Evolutionary conservation across 2,888 invertebrate genomes (phyloP).

Genomic region (Plebejus anna): DNA sequence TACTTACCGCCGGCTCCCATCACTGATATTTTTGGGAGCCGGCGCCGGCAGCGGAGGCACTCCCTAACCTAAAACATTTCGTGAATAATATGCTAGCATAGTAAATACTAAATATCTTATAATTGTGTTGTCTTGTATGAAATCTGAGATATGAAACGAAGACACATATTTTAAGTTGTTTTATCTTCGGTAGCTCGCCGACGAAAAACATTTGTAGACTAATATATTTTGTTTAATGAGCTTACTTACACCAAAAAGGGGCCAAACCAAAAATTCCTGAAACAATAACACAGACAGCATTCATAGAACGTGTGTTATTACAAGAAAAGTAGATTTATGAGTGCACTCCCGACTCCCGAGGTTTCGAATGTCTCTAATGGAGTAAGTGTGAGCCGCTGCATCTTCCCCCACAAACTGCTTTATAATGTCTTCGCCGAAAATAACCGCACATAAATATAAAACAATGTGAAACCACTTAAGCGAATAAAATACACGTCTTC

Average conservation of each 20-base stretch:
- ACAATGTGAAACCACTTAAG: constrained; percentile 81
- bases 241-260: not conserved
- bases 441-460: constrained; percentile 80
- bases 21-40: no score
- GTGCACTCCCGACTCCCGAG: constrained; percentile 75
- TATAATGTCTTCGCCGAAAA: constrained; percentile 77
- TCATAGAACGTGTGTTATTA: constrained; percentile 65
- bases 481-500: constrained; percentile 79
- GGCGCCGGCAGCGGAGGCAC: no score
- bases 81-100: no score
- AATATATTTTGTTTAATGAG: constrained; percentile 19
- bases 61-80: no score
- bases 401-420: constrained; percentile 79
- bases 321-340: constrained; percentile 76
- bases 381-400: constrained; percentile 74
- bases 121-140: not conserved
- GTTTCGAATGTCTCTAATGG: constrained; percentile 79
- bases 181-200: not conserved
- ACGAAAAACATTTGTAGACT: not conserved
- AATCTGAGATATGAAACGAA: not conserved
- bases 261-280: constrained; percentile 26
- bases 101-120: not conserved
- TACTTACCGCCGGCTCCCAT: no score
- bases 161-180: not conserved
- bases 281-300: constrained; percentile 49